Evolutionary conservation across 2,797 vertebrate genomes (phyloP).

Genomic region (Pangasius sanitwongsei): DNA sequence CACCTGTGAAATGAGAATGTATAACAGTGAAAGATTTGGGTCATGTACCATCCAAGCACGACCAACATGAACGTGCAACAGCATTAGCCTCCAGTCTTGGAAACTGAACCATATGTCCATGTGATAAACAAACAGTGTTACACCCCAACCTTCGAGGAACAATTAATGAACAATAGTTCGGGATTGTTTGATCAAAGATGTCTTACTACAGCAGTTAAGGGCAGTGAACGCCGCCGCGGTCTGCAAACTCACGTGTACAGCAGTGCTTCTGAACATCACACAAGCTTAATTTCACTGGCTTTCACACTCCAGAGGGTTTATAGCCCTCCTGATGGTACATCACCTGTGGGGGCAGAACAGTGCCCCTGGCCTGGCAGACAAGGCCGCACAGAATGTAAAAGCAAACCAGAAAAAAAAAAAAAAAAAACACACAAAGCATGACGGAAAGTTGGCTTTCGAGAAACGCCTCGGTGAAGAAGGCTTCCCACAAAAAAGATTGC

Average conservation of each 20-base stretch:
- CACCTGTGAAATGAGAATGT: background rate
- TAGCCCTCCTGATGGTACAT: constrained; percentile 22
- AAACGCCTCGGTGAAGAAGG: constrained; percentile 4
- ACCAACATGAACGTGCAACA: background rate
- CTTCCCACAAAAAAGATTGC: constrained; percentile 24
- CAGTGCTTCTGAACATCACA: background rate
- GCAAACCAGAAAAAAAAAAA: background rate
- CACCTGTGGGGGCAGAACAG: constrained; percentile 2
- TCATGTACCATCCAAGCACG: background rate
- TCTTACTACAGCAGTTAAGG: background rate
- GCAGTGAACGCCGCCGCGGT: background rate
- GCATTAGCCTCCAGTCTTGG: background rate
- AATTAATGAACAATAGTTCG: background rate
- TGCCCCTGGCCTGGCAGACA: background rate
- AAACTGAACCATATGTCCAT: background rate
- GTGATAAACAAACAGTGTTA: background rate
- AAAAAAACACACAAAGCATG: background rate
- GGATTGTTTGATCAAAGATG: no score
- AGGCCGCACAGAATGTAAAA: background rate
- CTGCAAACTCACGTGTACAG: no score
- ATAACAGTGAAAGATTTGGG: background rate
- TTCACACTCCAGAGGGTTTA: constrained; percentile 18
- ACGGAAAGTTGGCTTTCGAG: constrained; percentile 14
- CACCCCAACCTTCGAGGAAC: background rate
- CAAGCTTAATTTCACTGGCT: constrained; percentile 11